A percentile compares a stretch with the other conserved stretches of the same genome.
Conservation (phyloP, 2,113 vertebrate genomes). For the Plestiodon gilberti region DNA sequence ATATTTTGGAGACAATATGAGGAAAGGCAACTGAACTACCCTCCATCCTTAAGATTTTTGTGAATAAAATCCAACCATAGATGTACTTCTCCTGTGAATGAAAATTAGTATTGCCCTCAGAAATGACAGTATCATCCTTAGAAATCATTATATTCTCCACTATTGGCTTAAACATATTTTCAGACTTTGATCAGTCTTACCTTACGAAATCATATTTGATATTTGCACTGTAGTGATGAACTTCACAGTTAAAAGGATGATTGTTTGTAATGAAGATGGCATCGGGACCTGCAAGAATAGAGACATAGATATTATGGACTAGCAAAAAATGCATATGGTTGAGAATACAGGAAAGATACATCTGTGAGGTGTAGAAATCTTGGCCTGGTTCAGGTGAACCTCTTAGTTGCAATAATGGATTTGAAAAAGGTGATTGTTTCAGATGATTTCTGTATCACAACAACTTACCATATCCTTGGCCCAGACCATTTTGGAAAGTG, state of each 20-base stretch:
- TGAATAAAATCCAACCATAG: not conserved
- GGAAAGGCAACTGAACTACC: not conserved
- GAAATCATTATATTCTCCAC: not conserved
- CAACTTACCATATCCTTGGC: not conserved
- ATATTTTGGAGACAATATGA: not conserved
- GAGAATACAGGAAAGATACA: not conserved
- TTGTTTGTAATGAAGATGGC: slow-evolving; percentile 17
- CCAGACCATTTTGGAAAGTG: not conserved
- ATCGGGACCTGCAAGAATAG: slow-evolving; percentile 37
- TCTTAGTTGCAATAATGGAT: too few relatives aligned
- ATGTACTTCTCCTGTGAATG: too few relatives aligned
- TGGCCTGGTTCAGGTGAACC: not conserved
- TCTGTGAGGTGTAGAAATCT: not conserved
- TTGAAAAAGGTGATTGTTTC: not conserved
- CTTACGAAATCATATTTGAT: slow-evolving; percentile 40
- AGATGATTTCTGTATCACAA: not conserved
- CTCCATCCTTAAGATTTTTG: not conserved
- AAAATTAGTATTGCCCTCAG: not conserved
- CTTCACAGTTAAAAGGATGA: not conserved
- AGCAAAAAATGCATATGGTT: not conserved
- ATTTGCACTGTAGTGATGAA: slow-evolving; percentile 11
- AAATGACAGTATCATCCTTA: not conserved
- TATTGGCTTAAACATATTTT: not conserved
- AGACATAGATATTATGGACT: not conserved
- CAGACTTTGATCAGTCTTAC: slow-evolving; percentile 27